Evolutionary conservation across 2,797 vertebrate species (phyloP).

Genomic region (Paratrypauchen microcephalus): DNA sequence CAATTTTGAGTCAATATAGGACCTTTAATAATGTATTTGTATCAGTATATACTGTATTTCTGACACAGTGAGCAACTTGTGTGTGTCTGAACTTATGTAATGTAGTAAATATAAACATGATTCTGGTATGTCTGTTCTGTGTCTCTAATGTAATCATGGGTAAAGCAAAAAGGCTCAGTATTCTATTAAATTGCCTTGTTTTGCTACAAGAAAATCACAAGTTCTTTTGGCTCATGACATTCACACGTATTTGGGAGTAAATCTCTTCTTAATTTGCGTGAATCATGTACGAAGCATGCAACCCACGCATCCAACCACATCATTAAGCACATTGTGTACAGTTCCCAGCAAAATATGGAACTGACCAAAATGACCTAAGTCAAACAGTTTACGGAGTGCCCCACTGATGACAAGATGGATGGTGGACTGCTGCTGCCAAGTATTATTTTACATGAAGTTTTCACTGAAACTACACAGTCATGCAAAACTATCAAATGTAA

Average conservation of each 20-base stretch:
- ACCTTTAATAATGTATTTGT: neutral
- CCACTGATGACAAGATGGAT: slow-evolving; percentile 52
- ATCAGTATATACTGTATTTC: neutral
- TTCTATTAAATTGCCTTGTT: neutral
- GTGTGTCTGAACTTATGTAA: neutral
- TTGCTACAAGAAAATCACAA: slow-evolving; percentile 4
- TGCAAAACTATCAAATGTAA: no score
- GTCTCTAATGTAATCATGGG: neutral
- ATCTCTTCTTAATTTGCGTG: slow-evolving; percentile 36
- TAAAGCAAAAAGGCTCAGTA: neutral
- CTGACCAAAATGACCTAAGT: slow-evolving; percentile 35
- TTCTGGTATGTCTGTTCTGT: neutral
- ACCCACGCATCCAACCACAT: slow-evolving; percentile 33
- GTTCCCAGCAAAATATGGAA: slow-evolving; percentile 14
- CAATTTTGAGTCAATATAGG: no score
- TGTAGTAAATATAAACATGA: neutral
- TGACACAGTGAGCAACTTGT: neutral
- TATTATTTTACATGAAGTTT: slow-evolving; percentile 30
- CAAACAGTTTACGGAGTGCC: slow-evolving; percentile 29
- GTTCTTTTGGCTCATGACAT: slow-evolving; percentile 46
- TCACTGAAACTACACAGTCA: slow-evolving; percentile 9
- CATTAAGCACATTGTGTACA: slow-evolving; percentile 15
- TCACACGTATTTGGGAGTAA: slow-evolving; percentile 40
- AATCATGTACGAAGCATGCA: slow-evolving; percentile 38
- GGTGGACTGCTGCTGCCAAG: slow-evolving; percentile 22